Evolutionary conservation across 2,113 vertebrate species (phyloP), one percentile per base, ranked within the genome.

Genomic region (Melanotaenia duboulayi): DNA sequence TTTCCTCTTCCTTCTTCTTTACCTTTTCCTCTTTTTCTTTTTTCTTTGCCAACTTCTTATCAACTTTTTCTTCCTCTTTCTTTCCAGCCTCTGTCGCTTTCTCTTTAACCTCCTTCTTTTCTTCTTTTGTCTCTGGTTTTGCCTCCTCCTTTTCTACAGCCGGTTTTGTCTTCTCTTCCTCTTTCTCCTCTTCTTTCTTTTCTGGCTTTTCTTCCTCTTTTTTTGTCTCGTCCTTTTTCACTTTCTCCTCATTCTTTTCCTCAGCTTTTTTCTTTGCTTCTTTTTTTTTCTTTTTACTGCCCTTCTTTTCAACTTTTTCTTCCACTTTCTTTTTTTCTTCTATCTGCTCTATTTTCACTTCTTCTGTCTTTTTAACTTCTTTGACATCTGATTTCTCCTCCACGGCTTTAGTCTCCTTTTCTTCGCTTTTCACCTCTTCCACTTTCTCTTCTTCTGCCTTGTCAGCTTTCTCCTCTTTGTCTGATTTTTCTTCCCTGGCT

Each of bases 1-100:
- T 89, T 42, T 85, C 85, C 28, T 90, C 87, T 46, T 86, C 89
- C 70, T 77, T 87, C 64, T 87, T 89, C 66, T 87, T 87, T n/a
- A 78, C 23, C 50, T 81, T 80, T 22, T 82, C 83, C 7, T 89
- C 87, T 49, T 85, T 87, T 58, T 89, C 79, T 69, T 86, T 89
- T 81, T 82, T 85, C 84, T 90, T 90, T 14, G 81, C 54, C 11
- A 52, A 72, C 60, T 76, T 87, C 28, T 87, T 88, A 66, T 88
- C 78, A 49, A 64, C 44, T 32, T 80, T 86, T 51, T 84, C 80
- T 63, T 86, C 84, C 20, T 87, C 73, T 57, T 85, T 85, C 51
- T 78, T 71, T 44, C 4, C 69, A 0, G 17, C 51, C 16, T 84
- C 83, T 23, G 42, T 19, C 4, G 7, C 69, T n/a, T 86, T 83